phyloP scores from a whole-genome alignment of 2,113 vertebrate species.

The Sclerurus mexicanus region DNA sequence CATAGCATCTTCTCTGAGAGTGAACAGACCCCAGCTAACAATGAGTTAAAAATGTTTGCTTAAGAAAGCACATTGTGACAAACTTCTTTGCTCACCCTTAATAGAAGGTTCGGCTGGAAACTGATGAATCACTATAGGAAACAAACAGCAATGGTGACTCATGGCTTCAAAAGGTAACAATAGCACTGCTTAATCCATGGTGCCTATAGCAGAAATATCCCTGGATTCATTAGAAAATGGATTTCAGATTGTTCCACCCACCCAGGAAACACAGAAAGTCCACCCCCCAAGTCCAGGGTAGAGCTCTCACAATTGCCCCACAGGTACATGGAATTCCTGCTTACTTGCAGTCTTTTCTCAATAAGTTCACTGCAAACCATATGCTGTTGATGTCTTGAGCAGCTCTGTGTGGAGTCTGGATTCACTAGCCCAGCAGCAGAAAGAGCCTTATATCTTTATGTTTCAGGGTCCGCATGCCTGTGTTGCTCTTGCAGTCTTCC shows the following conservation, averaged over 20 bases:
- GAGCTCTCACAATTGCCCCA: not conserved
- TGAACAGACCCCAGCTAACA: not conserved
- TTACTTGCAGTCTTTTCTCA: not conserved
- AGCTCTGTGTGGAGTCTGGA: not conserved
- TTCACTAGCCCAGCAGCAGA: not conserved
- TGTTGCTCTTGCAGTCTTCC: not conserved
- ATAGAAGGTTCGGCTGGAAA: slow-evolving; percentile 33
- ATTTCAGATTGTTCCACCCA: not conserved
- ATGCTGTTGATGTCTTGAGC: not conserved
- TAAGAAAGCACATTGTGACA: slow-evolving; percentile 2
- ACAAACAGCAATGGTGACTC: slow-evolving; percentile 44
- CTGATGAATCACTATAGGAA: slow-evolving; percentile 50
- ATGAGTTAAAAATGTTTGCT: not conserved
- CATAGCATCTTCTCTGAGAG: not conserved
- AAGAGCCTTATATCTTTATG: not conserved
- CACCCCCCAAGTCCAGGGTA: not conserved
- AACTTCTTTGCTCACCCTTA: slow-evolving; percentile 41
- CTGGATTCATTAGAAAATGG: not conserved
- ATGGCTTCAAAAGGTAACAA: slow-evolving; percentile 14
- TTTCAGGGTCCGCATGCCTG: not conserved
- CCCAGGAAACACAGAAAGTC: not conserved
- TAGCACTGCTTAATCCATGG: not conserved
- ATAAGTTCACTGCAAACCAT: not conserved
- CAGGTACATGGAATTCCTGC: not conserved
- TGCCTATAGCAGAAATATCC: slow-evolving; percentile 12